Percentiles rank a stretch among this genome's conserved stretches.
Conservation (phyloP, 2,797 vertebrate genomes). For the Sebastes nivosus region DNA sequence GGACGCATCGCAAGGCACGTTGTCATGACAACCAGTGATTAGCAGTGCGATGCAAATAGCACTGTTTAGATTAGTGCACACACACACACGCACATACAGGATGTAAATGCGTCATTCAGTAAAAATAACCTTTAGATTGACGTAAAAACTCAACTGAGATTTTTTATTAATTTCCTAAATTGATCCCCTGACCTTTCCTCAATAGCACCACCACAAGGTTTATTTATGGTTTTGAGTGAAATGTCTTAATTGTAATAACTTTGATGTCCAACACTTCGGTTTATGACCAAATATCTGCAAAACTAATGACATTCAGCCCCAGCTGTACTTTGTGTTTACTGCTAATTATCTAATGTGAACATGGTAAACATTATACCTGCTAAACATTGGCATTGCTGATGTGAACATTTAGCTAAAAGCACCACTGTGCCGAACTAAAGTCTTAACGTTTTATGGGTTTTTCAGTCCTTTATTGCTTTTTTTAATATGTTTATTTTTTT, state of each 20-base stretch:
- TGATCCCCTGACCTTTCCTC: background rate
- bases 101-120: no score
- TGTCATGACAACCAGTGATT: background rate
- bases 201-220: rapidly evolving
- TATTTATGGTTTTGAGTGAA: no score
- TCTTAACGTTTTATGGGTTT: no score
- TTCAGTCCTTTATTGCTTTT: no score
- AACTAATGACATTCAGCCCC: no score
- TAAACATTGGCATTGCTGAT: background rate
- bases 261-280: background rate
- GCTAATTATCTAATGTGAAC: background rate
- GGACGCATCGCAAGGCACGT: background rate
- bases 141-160: background rate
- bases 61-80: background rate
- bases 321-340: no score
- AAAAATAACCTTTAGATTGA: background rate
- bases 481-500: no score
- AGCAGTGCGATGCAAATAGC: background rate
- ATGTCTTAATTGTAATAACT: no score
- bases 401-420: background rate
- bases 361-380: background rate
- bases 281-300: no score
- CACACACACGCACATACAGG: background rate
- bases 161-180: rapidly evolving
- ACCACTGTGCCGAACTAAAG: no score